Evolutionary conservation across 1,140 invertebrate genomes (phyloP).

Genomic region (Anadara kagoshimensis): DNA sequence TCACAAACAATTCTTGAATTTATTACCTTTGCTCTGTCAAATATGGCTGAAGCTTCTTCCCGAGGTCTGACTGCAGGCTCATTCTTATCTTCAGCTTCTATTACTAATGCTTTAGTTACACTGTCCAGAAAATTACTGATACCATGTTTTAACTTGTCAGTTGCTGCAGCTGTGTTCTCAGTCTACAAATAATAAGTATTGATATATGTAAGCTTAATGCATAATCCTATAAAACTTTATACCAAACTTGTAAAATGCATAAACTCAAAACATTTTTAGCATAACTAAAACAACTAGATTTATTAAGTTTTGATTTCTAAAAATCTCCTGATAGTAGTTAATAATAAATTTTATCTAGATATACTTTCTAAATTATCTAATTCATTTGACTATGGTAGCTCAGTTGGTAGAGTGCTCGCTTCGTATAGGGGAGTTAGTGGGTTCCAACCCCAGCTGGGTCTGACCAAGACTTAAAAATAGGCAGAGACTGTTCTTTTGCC

Average conservation of each 20-base stretch:
- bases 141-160: constrained; percentile 82
- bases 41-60: constrained; percentile 39
- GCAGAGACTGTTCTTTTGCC: no score
- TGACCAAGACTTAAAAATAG: no score
- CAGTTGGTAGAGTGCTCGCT: no score
- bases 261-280: not conserved
- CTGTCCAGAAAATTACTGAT: constrained; percentile 79
- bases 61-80: constrained; percentile 75
- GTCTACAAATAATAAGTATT: constrained; percentile 75
- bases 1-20: not conserved
- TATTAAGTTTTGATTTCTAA: no score
- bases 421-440: no score
- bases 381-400: no score
- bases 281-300: no score
- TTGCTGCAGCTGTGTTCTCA: constrained; percentile 81
- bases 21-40: constrained; percentile 67
- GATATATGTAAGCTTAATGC: no score
- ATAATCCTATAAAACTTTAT: not conserved
- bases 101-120: constrained; percentile 81
- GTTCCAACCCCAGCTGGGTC: no score
- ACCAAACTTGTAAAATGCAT: not conserved
- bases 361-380: no score
- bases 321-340: no score
- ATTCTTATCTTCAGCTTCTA: constrained; percentile 81
- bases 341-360: no score